phyloP scores from a whole-genome alignment of 2,797 vertebrate genomes.

The Ptychadena robeensis region DNA sequence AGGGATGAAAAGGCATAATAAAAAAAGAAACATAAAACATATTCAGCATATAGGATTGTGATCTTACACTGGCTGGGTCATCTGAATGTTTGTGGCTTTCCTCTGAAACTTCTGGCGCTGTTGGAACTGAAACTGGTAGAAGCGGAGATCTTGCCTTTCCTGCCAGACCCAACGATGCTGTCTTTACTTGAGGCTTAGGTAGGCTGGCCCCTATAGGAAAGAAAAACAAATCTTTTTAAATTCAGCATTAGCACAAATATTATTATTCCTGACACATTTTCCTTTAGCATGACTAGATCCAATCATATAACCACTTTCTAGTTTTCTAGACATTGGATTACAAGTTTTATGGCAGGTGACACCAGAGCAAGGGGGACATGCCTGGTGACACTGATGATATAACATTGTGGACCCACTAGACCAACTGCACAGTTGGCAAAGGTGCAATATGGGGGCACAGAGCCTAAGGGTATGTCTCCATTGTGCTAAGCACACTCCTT shows the following conservation, averaged over 20 bases:
- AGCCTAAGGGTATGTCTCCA: too few species aligned
- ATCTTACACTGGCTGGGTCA: constrained; percentile 86
- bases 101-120: constrained; percentile 87
- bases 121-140: constrained; percentile 92
- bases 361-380: too few species aligned
- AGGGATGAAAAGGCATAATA: too few species aligned
- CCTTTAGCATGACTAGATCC: neutral
- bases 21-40: too few species aligned
- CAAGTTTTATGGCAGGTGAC: too few species aligned
- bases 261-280: neutral
- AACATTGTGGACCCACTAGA: too few species aligned
- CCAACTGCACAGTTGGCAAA: too few species aligned
- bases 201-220: constrained; percentile 80
- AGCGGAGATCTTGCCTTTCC: constrained; percentile 92
- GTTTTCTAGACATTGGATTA: too few species aligned
- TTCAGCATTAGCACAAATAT: neutral
- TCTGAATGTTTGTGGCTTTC: constrained; percentile 84
- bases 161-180: constrained; percentile 89
- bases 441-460: too few species aligned
- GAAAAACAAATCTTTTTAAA: neutral
- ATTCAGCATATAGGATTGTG: neutral
- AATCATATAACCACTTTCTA: neutral
- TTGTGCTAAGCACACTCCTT: too few species aligned
- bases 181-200: constrained; percentile 91
- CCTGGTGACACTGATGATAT: too few species aligned